Evolutionary conservation across 2,113 vertebrate species (phyloP).

Genomic region (Gasterosteus aculeatus): DNA sequence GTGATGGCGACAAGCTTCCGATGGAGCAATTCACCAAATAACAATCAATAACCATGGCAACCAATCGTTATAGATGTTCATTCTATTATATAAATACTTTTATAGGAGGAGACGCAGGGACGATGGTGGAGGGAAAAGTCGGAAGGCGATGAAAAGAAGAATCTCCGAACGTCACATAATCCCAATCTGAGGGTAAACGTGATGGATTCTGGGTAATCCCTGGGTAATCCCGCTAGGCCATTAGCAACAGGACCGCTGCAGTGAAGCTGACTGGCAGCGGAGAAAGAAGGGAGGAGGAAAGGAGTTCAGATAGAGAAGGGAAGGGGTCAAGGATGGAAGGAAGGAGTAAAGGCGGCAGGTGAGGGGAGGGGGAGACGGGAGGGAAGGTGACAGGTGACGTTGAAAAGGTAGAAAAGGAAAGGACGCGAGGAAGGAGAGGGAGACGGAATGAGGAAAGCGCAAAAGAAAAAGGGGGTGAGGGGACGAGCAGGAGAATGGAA

Average conservation of each 20-base stretch:
- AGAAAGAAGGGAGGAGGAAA: not conserved
- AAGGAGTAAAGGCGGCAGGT: not conserved
- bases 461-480: not conserved
- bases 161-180: slow-evolving; percentile 43
- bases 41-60: too few relatives aligned
- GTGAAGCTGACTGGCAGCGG: not conserved
- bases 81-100: too few relatives aligned
- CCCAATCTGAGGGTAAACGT: slow-evolving; percentile 46
- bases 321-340: not conserved
- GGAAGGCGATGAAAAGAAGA: too few relatives aligned
- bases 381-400: not conserved
- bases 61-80: too few relatives aligned
- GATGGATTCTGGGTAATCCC: slow-evolving; percentile 66
- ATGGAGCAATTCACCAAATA: too few relatives aligned
- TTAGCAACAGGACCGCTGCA: slow-evolving; percentile 48
- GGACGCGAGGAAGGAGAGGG: not conserved
- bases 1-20: too few relatives aligned
- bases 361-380: not conserved
- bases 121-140: too few relatives aligned
- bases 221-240: slow-evolving; percentile 39
- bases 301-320: not conserved
- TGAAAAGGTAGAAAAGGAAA: not conserved
- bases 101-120: too few relatives aligned
- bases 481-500: not conserved
- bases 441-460: not conserved